A percentile compares a stretch with the other conserved stretches of the same genome.
phyloP scores from a whole-genome alignment of 2,888 invertebrate genomes.

The Mesopsocus fuscifrons region DNA sequence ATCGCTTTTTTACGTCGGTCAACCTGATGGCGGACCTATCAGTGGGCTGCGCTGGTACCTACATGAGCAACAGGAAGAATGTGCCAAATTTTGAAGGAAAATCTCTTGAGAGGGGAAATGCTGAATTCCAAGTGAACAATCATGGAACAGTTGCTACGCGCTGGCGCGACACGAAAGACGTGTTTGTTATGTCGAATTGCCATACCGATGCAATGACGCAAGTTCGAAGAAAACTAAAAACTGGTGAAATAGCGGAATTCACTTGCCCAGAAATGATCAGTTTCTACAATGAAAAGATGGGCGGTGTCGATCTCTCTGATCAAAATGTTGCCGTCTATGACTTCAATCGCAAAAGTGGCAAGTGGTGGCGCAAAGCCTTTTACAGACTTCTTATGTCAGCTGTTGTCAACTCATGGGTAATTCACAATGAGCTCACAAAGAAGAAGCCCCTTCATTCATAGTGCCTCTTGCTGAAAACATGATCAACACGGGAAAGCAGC shows the following conservation, averaged over 20 bases:
- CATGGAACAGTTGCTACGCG: conserved; percentile 16
- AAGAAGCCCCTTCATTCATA: conserved; percentile 13
- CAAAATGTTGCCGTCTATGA: conserved; percentile 18
- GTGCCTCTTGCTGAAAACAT: too few species aligned
- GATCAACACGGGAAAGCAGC: too few species aligned
- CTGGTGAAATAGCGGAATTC: conserved; percentile 18
- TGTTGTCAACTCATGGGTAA: conserved; percentile 18
- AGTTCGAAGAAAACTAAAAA: conserved; percentile 17
- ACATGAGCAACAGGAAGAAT: conserved; percentile 8
- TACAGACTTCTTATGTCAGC: conserved; percentile 18
- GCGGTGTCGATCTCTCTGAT: conserved; percentile 18
- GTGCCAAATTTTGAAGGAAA: conserved; percentile 15
- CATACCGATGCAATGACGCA: conserved; percentile 13
- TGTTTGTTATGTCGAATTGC: conserved; percentile 19
- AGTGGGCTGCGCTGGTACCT: neutral
- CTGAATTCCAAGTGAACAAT: conserved; percentile 15
- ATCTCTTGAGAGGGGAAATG: conserved; percentile 15
- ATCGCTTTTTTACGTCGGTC: conserved; percentile 10
- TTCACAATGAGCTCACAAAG: conserved; percentile 13
- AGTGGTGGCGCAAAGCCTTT: conserved; percentile 20
- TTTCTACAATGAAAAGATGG: conserved; percentile 18
- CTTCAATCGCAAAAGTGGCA: conserved; percentile 18
- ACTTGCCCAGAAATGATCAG: conserved; percentile 16
- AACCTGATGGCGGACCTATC: neutral
- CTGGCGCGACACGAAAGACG: conserved; percentile 20